Evolutionary conservation across 2,888 invertebrate genomes (phyloP), one percentile per base, ranked within the genome.

Genomic region (Blomia tropicalis): DNA sequence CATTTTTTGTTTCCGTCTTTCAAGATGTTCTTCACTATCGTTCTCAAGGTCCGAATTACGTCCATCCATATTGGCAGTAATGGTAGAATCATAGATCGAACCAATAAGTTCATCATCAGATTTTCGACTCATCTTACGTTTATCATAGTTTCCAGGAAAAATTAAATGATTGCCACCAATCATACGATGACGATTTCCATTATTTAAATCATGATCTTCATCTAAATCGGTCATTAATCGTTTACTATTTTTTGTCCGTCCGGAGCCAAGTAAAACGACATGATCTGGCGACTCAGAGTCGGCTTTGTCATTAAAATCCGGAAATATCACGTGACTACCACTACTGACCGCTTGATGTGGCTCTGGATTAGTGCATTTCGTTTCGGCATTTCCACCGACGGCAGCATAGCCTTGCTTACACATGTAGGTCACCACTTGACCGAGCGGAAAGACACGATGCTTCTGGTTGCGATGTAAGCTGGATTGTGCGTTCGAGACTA

Each of bases 391-490:
- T 14, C 61, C 61, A 17, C 17, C 29, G 7, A 31, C n/a, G 3
- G 31, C 11, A 17, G 22, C 17, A 31, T 17, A 61, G 30, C 61
- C 61, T 27, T 31, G 51, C 22, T 54, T 53, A 29, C 61, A 61
- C 7, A 31, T 30, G 27, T 61, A 61, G n/a, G n/a, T 27, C 17
- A 36, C 54, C 19, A 56, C 31, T 41, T 61, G 53, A 11, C 53
- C 61, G 19, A 61, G 14, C 25, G 51, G 51, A 53, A 61, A 61
- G 2, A 61, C 61, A 29, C 23, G n/a, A 36, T 61, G 61, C 19
- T 61, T 61, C 27, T 61, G 61, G 32, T 61, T 58, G 17, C 61
- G 61, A 25, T 53, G 32, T 23, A 61, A 23, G 41, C 53, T 31
- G 17, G 61, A 61, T 22, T 32, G 22, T 1, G 61, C 61, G 27